Conservation (phyloP, 2,797 vertebrate genomes). For the Pipistrellus nathusii region DNA sequence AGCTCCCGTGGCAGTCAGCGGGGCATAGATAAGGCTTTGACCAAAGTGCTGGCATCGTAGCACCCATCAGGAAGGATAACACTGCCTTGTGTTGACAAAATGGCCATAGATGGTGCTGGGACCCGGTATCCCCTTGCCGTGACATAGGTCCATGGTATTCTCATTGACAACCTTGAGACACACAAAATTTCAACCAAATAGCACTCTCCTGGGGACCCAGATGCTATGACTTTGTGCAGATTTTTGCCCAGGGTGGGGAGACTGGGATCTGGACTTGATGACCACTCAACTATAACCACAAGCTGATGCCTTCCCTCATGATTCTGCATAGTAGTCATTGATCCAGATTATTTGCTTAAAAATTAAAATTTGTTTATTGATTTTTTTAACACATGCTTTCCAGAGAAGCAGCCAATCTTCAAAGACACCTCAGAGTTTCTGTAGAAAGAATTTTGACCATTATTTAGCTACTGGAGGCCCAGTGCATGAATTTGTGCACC, state of each 20-base stretch:
- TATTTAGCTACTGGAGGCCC: not conserved
- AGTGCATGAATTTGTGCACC: no score
- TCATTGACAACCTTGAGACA: not conserved
- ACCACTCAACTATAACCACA: no score
- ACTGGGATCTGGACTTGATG: not conserved
- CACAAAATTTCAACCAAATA: not conserved
- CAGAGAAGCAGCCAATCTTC: conserved; percentile 25
- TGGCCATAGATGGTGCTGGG: not conserved
- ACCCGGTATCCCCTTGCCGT: not conserved
- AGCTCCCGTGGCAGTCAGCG: not conserved
- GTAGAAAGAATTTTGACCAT: not conserved
- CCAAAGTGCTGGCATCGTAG: not conserved
- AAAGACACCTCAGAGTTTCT: not conserved
- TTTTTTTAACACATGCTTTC: not conserved
- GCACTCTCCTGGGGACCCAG: not conserved
- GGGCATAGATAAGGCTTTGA: conserved; percentile 21
- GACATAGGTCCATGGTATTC: not conserved
- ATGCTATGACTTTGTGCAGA: not conserved
- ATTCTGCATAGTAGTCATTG: no score
- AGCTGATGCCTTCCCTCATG: not conserved
- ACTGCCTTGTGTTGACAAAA: not conserved
- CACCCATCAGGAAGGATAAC: conserved; percentile 31
- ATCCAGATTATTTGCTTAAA: not conserved
- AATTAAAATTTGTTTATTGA: conserved; percentile 9
- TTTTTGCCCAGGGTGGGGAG: not conserved